phyloP scores from a whole-genome alignment of 2,797 vertebrate species.

The Micromesistius poutassou region DNA sequence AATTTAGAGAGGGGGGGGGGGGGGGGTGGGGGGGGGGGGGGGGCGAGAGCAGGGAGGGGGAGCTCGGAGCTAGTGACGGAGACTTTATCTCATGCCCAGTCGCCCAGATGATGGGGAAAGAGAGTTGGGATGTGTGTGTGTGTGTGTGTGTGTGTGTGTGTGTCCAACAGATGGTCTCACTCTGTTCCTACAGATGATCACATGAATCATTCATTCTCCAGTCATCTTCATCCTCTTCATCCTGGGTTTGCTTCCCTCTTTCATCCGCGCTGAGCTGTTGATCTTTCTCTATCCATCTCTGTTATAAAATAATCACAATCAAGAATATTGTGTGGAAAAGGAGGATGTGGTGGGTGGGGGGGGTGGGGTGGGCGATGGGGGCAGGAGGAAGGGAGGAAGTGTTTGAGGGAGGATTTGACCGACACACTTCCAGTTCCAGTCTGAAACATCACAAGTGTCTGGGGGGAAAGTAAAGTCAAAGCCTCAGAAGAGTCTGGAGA shows the following conservation, averaged over 20 bases:
- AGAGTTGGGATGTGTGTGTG: too few species aligned
- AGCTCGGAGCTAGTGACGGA: not conserved
- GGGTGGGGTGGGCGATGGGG: not conserved
- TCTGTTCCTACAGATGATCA: slow-evolving; percentile 5
- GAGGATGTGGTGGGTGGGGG: not conserved
- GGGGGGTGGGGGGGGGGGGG: too few species aligned
- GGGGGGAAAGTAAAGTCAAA: slow-evolving; percentile 12
- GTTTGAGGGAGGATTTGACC: not conserved
- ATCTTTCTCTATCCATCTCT: slow-evolving; percentile 15
- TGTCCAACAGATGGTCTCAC: slow-evolving; percentile 22
- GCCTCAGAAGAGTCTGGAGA: slow-evolving; percentile 11
- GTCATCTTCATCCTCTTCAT: not conserved
- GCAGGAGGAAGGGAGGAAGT: slow-evolving; percentile 4
- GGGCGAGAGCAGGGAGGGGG: not conserved
- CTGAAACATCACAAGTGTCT: slow-evolving; percentile 14
- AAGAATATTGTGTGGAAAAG: not conserved
- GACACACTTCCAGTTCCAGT: slow-evolving; percentile 3
- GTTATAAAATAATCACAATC: not conserved
- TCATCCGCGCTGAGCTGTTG: not conserved
- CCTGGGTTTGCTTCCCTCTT: not conserved
- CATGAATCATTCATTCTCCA: slow-evolving; percentile 8
- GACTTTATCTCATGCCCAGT: not conserved
- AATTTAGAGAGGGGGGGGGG: not conserved
- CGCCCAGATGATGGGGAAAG: too few species aligned
- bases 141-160: not conserved